Conservation (phyloP, 2,113 vertebrate species). For the Acrocephalus arundinaceus region DNA sequence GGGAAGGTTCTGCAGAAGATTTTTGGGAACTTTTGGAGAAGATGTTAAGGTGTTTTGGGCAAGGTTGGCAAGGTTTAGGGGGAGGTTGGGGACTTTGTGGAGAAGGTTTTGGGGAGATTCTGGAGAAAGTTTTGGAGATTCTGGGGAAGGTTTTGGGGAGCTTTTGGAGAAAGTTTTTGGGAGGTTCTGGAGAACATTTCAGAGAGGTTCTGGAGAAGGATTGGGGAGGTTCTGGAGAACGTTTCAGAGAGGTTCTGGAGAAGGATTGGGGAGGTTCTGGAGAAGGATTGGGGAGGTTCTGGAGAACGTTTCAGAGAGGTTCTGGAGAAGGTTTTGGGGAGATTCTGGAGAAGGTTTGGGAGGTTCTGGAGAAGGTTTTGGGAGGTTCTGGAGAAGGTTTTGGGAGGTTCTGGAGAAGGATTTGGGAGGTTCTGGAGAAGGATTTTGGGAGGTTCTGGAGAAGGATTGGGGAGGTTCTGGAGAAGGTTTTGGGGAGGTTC, state of each 20-base stretch:
- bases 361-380: background rate
- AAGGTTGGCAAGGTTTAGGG: background rate
- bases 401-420: background rate
- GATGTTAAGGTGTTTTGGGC: no score
- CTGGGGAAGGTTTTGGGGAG: background rate
- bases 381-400: background rate
- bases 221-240: background rate
- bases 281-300: background rate
- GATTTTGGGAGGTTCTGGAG: background rate
- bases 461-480: no score
- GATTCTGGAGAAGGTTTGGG: background rate
- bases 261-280: background rate
- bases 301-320: background rate
- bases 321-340: background rate
- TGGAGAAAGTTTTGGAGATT: background rate
- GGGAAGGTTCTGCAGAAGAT: background rate
- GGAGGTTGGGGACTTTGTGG: background rate
- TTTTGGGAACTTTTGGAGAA: background rate
- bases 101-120: background rate
- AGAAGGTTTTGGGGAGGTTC: background rate
- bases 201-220: background rate
- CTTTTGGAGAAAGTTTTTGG: background rate
- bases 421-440: background rate
- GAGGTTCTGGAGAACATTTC: background rate
- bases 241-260: background rate